These are phyloP conservation scores for Augochlora pura DNA, from an alignment of 1,140 invertebrate genomes.

Conservation along the genomic window DNA sequence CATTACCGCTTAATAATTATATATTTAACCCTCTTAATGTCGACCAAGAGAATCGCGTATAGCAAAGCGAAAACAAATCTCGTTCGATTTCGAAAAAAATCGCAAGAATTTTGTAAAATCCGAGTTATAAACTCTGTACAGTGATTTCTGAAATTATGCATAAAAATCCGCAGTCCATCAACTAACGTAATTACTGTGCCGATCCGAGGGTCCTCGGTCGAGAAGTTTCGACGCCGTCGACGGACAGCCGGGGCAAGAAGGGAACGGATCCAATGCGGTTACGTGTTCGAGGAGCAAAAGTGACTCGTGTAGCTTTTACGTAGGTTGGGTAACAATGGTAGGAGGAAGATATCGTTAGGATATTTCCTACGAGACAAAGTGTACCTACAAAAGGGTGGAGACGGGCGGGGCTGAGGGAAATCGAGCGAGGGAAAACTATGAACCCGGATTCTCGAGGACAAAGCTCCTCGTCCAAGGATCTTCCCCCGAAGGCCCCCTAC, in stretches of 20 bases:
- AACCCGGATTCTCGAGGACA: constrained; percentile 68
- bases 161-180: too few species aligned
- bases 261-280: constrained; percentile 1
- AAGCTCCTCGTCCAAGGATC: constrained; percentile 65
- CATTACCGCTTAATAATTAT: too few species aligned
- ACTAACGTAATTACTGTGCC: too few species aligned
- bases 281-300: constrained; percentile 25
- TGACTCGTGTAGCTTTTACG: constrained; percentile 44
- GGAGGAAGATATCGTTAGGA: constrained; percentile 61
- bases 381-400: constrained; percentile 44
- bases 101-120: too few species aligned
- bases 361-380: constrained; percentile 66
- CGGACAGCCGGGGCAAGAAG: constrained; percentile 20
- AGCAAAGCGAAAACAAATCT: too few species aligned
- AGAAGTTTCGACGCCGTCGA: not conserved
- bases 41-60: too few species aligned
- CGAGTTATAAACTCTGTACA: too few species aligned
- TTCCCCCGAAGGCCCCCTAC: constrained; percentile 30
- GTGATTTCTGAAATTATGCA: too few species aligned
- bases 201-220: not conserved
- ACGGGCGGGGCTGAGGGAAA: constrained; percentile 55
- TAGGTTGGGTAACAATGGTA: constrained; percentile 20
- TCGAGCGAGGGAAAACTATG: constrained; percentile 70
- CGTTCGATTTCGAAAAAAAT: too few species aligned
- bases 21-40: too few species aligned